Conservation (phyloP, 2,888 invertebrate genomes). For the Tineola bisselliella region DNA sequence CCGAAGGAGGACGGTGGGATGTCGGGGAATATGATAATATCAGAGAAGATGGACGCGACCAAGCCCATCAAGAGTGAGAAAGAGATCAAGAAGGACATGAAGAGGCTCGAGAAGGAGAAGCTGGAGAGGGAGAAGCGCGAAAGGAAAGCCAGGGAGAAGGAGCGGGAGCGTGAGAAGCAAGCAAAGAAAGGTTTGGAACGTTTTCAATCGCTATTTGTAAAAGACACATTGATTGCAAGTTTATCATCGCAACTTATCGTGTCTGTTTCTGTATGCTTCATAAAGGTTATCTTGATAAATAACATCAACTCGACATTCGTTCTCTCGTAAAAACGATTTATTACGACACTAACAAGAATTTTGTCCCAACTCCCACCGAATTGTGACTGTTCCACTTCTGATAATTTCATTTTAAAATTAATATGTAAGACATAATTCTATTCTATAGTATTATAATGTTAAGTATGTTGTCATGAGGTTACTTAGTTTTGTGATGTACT, state of each 20-base stretch:
- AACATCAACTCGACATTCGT: not conserved
- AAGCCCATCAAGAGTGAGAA: conserved; percentile 58
- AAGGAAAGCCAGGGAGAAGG: conserved; percentile 62
- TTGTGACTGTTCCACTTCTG: no score
- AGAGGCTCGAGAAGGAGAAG: conserved; percentile 59
- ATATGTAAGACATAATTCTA: not conserved
- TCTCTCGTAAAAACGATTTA: not conserved
- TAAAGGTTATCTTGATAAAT: conserved; percentile 4
- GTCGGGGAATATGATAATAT: conserved; percentile 64
- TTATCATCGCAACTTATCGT: not conserved
- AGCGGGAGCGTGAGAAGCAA: conserved; percentile 56
- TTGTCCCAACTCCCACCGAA: no score
- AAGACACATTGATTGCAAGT: not conserved
- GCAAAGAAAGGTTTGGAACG: conserved; percentile 48
- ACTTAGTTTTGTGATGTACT: not conserved
- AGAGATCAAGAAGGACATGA: conserved; percentile 64
- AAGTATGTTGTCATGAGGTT: not conserved
- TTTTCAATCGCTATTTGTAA: not conserved
- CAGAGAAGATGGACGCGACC: conserved; percentile 65
- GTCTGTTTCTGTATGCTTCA: not conserved
- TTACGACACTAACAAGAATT: not conserved
- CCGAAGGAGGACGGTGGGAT: conserved; percentile 57
- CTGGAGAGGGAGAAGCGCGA: conserved; percentile 59
- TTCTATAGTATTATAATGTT: not conserved
- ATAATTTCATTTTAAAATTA: no score